Base-by-base conservation (phyloP, 2,888 invertebrate genomes). In the Sisyra terminalis region DNA sequence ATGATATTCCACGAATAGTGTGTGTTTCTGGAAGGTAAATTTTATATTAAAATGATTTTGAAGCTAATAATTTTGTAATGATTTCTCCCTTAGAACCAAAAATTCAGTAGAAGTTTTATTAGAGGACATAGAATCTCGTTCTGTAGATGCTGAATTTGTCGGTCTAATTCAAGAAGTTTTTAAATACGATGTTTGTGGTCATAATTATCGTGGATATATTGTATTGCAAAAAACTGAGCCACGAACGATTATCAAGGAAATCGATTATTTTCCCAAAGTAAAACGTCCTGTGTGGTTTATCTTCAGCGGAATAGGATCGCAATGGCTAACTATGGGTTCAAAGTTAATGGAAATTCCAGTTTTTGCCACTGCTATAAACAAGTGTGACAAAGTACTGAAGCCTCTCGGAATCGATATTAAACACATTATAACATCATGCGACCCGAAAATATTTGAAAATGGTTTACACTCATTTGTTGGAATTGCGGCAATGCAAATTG, bases 301-400 rank as follows among this genome's bases (percentile, higher is more conserved):
- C 14, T 80, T 76, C 61, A 73, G 79, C 45, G 82, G 82, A 29
- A 82, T 83, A 80, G 82, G 81, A 5, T 72, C 74, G 14, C 81
- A 82, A 57, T 82, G 80, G 80, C 58, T 66, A 42, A 73, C 73
- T 37, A 77, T 77, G 83, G 78, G 75, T 1, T 63, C 66, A 13
- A 69, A 72, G 38, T 61, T 86, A 48, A 70, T 86, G 71, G 58
- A 63, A 46, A 57, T 85, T 11, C 75, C 77, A 11, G 59, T 72
- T 11, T 84, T 84, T 58, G 71, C 71, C 4, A 59, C 69, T 15
- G 71, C 81, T 1, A 73, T 86, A 17, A 7, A 14, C 13, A 71
- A 69, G 50, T 76, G 76, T 46, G 74, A 77, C 53, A 65, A 68
- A 50, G 66, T 71, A 2, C 58, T 85, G 6, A 67, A 68, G 49